Evolutionary conservation across 1,140 invertebrate genomes (phyloP).

Genomic region (Drosophila kurseongensis): DNA sequence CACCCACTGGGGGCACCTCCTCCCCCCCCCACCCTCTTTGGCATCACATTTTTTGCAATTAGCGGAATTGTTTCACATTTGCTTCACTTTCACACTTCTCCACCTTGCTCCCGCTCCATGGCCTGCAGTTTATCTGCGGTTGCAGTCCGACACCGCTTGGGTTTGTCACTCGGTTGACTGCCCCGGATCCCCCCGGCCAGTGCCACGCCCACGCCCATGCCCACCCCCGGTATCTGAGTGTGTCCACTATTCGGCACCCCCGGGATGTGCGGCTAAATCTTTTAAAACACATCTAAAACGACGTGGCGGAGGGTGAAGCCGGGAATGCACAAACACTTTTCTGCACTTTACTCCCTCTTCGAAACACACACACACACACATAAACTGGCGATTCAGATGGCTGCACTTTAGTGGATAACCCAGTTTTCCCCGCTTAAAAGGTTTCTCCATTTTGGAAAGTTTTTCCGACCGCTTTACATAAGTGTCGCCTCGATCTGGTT

Average conservation of each 20-base stretch:
- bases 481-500: slow-evolving; percentile 48
- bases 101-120: slow-evolving; percentile 3
- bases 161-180: slow-evolving; percentile 35
- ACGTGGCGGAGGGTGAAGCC: slow-evolving; percentile 9
- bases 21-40: background rate
- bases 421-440: slow-evolving; percentile 67
- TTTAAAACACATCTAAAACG: slow-evolving; percentile 79
- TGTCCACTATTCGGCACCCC: slow-evolving; percentile 66
- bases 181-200: background rate
- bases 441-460: slow-evolving; percentile 27
- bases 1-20: background rate
- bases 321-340: slow-evolving; percentile 58
- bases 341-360: slow-evolving; percentile 57
- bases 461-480: slow-evolving; percentile 33
- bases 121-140: slow-evolving; percentile 75
- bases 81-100: slow-evolving; percentile 55
- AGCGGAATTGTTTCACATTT: slow-evolving; percentile 81
- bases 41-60: slow-evolving; percentile 71
- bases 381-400: slow-evolving; percentile 30
- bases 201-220: background rate
- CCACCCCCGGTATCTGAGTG: slow-evolving; percentile 2
- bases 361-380: slow-evolving; percentile 6
- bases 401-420: slow-evolving; percentile 76
- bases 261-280: slow-evolving; percentile 67
- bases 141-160: slow-evolving; percentile 7